These are phyloP conservation scores for Cinclus mexicanus DNA, from an alignment of 2,113 vertebrate genomes.

Conservation along the genomic window DNA sequence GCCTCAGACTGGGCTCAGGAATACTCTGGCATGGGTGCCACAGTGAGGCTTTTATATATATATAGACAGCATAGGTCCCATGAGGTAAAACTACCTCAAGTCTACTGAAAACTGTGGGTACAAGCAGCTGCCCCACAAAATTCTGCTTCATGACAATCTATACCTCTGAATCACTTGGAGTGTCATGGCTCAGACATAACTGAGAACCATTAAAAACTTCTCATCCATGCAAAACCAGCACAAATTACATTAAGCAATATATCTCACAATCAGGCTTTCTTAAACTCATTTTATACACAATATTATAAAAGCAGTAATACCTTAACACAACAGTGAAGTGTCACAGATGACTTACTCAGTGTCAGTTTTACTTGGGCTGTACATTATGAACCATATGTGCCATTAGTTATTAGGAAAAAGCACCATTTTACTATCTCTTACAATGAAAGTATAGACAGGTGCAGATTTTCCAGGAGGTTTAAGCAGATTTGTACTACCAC, in stretches of 20 bases:
- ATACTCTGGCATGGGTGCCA: background rate
- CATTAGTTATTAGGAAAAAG: background rate
- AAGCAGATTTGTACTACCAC: background rate
- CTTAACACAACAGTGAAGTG: background rate
- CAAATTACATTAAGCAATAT: background rate
- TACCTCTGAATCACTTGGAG: background rate
- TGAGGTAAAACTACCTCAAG: background rate
- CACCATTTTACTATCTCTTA: background rate
- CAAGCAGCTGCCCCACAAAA: background rate
- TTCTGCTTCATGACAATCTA: background rate
- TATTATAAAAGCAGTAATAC: background rate
- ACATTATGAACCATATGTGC: background rate
- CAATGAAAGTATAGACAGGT: background rate
- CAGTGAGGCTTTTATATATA: rapidly evolving
- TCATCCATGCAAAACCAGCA: background rate
- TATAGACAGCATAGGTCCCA: background rate
- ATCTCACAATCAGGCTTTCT: background rate
- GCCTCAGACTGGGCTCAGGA: background rate
- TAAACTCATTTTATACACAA: background rate
- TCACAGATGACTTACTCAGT: background rate
- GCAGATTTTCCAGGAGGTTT: background rate
- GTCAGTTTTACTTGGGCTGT: background rate
- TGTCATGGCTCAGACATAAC: background rate
- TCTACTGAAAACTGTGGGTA: background rate
- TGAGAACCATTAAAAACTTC: background rate